Base-by-base conservation (phyloP, 2,888 invertebrate species). In the Temnothorax ravouxi region DNA sequence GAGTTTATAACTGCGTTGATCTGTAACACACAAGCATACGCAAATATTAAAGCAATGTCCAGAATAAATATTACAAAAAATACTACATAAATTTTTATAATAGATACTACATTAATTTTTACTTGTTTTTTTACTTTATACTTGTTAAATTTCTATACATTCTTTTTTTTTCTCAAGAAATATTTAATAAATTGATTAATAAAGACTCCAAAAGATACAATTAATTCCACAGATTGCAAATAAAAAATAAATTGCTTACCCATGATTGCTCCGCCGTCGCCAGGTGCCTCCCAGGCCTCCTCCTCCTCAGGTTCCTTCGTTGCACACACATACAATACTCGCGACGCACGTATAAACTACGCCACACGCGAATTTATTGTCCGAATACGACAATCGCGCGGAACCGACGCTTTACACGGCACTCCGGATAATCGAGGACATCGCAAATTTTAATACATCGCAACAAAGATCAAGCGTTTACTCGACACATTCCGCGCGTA, bases 51-150 rank as follows among this genome's bases (percentile, higher is more conserved):
- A 44, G 9, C 15, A 66, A 0, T 0, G 4, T 5, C 1, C 25
- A 66, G 15, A 66, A 66, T 47, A 25, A 66, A 66, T 21, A 47
- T 66, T 66, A 47, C 11, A 18, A 62, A 62, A 62, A 62, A 11
- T 62, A 8, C 3, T 29, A 2, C 25, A 59, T 5, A 59, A 29
- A 29, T 59, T 29, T 15, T 47, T 13, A 47, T 5, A 47, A 15
- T n/a, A n/a, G n/a, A n/a, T 47, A 15, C 3, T 34, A 2, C 25
- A 59, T 6, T 34, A 59, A 29, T 59, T 29, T 18, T 47, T 47
- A 15, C 47, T 11, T 15, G 4, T 9, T 5, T 15, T n/a, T n/a
- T n/a, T n/a, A n/a, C n/a, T n/a, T n/a, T n/a, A n/a, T n/a, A 47
- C 47, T 47, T 44, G 13, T 44, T 13, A 44, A 44, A 15, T 47